Evolutionary conservation across 2,797 vertebrate species (phyloP).

Genomic region (Cryptoblepharus egeriae): DNA sequence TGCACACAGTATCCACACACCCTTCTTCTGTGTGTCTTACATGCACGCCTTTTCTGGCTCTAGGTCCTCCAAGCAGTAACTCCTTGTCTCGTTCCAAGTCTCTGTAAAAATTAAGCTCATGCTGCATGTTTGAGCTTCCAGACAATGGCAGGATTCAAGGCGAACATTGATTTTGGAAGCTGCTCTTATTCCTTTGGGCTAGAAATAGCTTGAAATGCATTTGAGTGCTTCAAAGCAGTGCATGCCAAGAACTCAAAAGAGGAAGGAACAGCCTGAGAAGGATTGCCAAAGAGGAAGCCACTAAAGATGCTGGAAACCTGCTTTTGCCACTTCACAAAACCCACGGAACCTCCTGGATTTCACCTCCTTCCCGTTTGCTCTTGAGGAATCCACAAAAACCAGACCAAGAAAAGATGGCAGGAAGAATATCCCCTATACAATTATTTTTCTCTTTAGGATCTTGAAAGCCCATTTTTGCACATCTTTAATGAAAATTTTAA

Average conservation of each 20-base stretch:
- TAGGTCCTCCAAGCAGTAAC: constrained; percentile 27
- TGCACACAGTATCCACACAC: background rate
- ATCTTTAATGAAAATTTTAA: background rate
- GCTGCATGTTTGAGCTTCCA: constrained; percentile 16
- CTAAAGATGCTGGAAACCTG: constrained; percentile 34
- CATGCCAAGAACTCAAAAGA: constrained; percentile 38
- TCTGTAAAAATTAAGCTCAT: constrained; percentile 16
- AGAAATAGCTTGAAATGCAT: background rate
- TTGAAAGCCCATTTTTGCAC: background rate
- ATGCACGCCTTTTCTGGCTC: too few relatives aligned
- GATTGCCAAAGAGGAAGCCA: constrained; percentile 36
- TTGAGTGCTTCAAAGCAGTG: constrained; percentile 4
- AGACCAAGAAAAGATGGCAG: background rate
- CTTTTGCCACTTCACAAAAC: background rate
- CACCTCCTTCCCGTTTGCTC: background rate
- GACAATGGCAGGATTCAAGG: constrained; percentile 64
- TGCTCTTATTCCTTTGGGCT: background rate
- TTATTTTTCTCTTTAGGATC: background rate
- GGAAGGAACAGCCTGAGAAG: constrained; percentile 31
- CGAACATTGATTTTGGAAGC: constrained; percentile 66
- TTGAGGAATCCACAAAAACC: background rate
- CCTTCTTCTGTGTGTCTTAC: background rate
- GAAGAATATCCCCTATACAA: background rate
- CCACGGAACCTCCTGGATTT: background rate
- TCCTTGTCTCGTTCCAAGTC: constrained; percentile 35